Conservation (phyloP, 2,797 vertebrate species). For the Melanotaenia nigrans region DNA sequence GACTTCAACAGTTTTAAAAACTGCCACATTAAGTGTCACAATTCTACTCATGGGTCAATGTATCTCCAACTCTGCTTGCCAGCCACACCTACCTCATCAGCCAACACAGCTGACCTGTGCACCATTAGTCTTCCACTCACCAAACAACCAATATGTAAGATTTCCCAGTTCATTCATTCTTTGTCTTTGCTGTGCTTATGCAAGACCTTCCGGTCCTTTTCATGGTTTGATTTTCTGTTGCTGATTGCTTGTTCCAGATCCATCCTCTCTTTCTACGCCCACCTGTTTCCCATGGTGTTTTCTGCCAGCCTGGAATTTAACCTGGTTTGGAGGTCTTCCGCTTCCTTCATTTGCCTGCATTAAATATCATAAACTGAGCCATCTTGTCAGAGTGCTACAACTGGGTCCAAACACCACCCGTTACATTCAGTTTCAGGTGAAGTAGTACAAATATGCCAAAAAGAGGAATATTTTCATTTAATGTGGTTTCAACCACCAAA, state of each 20-base stretch:
- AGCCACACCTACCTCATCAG: no score
- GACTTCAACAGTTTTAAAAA: not conserved
- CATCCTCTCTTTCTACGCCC: not conserved
- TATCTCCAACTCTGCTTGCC: no score
- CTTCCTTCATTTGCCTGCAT: not conserved
- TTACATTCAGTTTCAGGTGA: not conserved
- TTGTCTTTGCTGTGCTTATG: not conserved
- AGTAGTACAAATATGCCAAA: constrained; percentile 2
- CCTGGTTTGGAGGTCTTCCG: not conserved
- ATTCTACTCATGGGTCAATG: no score
- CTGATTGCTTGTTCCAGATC: not conserved
- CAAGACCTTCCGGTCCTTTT: not conserved
- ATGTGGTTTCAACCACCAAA: constrained; percentile 9
- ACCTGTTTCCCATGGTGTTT: not conserved
- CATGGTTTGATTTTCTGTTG: not conserved
- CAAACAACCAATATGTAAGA: no score
- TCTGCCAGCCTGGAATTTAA: not conserved
- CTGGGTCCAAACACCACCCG: not conserved
- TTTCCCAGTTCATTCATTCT: not conserved
- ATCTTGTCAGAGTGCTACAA: not conserved
- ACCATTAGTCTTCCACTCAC: no score
- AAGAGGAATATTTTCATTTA: constrained; percentile 14
- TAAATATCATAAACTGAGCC: not conserved
- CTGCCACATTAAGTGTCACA: not conserved
- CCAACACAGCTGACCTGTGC: no score